Base-by-base conservation (phyloP, 1,140 invertebrate species). In the Platorchestia sp. region DNA sequence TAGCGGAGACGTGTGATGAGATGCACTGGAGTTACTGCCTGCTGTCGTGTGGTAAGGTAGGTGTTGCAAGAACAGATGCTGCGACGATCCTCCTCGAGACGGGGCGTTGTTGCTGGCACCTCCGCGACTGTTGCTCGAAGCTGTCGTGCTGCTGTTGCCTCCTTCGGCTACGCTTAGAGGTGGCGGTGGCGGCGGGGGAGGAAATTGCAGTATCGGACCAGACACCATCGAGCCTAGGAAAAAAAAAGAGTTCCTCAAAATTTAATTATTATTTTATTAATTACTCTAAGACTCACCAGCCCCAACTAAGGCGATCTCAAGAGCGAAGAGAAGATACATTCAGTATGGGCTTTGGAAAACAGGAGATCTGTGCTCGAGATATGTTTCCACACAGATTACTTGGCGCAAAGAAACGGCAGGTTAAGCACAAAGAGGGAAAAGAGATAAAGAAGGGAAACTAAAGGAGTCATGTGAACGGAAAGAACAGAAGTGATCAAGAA, bases 71-170 rank as follows among this genome's bases (percentile, higher is more conserved):
- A 96, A 47, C 95, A 95, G 6, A 87, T 87, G 95, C 95, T 95
- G 87, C 95, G 96, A 45, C 95, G 95, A 53, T 95, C 95, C 96
- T 95, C 95, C 95, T 93, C 95, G 36, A 95, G 95, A 53, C 95
- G 47, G n/a, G 95, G 95, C 51, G 95, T 95, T 27, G 95, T 93
- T 42, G 95, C 95, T 47, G 95, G 89, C 19, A 95, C 95, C 40
- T 96, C 96, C 96, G 53, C 95, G 95, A 86, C 96, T 96, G n/a
- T 95, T 95, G 44, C 95, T 96, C 93, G 96, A 96, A 53, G 96
- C 96, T 27, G 96, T 95, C n/a, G 96, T 96, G 59, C 96, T 96
- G 86, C 96, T 95, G 75, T 95, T 96, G 51, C 95, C 95, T 42
- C 95, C 95, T 41, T 95, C 86, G 44, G 95, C 44, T 10, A 16